Conservation (phyloP, 2,888 invertebrate species). For the Idaea straminata region DNA sequence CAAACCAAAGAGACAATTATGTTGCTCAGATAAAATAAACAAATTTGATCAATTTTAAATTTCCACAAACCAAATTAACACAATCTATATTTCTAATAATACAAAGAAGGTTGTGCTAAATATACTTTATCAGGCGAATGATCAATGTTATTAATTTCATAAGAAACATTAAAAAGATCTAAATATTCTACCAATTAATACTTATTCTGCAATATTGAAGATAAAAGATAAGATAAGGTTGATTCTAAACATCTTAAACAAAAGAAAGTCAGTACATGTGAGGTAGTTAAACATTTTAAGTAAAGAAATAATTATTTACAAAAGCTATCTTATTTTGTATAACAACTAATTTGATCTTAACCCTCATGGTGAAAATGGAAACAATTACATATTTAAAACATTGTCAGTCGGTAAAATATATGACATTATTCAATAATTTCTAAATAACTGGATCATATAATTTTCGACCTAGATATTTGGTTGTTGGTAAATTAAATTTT, state of each 20-base stretch:
- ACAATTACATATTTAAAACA: neutral
- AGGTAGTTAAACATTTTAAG: conserved; percentile 16
- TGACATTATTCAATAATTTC: neutral
- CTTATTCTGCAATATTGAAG: neutral
- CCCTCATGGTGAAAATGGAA: neutral
- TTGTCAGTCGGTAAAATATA: neutral
- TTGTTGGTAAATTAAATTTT: neutral
- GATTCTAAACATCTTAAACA: conserved; percentile 12
- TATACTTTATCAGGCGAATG: neutral
- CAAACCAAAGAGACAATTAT: neutral
- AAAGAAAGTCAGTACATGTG: conserved; percentile 29
- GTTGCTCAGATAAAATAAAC: neutral
- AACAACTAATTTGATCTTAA: neutral
- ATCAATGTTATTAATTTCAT: neutral
- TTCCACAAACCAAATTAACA: too few relatives aligned
- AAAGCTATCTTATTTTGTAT: neutral
- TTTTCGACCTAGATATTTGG: neutral
- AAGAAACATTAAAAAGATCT: neutral
- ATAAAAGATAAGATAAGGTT: too few relatives aligned
- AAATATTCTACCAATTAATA: neutral
- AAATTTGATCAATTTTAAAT: neutral
- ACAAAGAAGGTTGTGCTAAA: too few relatives aligned
- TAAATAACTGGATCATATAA: neutral
- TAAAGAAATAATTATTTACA: conserved; percentile 2
- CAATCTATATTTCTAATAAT: too few relatives aligned